Evolutionary conservation across 2,888 invertebrate genomes (phyloP), one percentile per base, ranked within the genome.

Genomic region (Melipona beecheii): DNA sequence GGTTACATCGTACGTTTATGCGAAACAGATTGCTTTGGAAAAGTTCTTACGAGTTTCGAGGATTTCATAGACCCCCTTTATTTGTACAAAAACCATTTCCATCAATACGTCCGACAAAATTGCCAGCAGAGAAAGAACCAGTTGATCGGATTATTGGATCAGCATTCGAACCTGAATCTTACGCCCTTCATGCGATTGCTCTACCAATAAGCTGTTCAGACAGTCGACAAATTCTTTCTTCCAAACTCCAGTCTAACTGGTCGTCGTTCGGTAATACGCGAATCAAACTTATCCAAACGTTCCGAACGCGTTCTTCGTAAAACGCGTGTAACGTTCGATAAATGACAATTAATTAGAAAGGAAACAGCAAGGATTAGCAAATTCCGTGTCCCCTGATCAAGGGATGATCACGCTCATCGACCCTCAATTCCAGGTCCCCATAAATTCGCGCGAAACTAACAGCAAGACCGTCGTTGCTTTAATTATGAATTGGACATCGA

Each of bases 401-500:
- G 43, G 68, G 49, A 81, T 24, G 50, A 49, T 60, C 66, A 15
- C 50, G 62, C 31, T 49, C 68, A 49, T 5, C 60, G 50, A 21
- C 69, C 27, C 52, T 75, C 68, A 11, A 68, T 52, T 24, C 36
- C 24, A 36, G 56, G 24, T 70, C 24, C 43, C 56, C 15, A 68
- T 69, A 49, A 73, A 73, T 43, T 78, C 65, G 60, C 56, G 71
- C 31, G n/a, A 27, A 70, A 58, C 43, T 43, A 43, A 43, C 43
- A 43, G 52, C 50, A 71, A 66, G 58, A 64, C 56, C 36, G 27
- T 50, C 24, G 17, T 36, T 58, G 31, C 77, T 87, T 84, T 81
- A 87, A 89, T 89, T 89, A 86, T 78, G 76, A 81, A 75, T 70
- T 81, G 75, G 64, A 68, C 83, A 68, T 70, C 80, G 80, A 75